Evolutionary conservation across 2,113 vertebrate species (phyloP), one percentile per base, ranked within the genome.

Genomic region (Hyla sarda): DNA sequence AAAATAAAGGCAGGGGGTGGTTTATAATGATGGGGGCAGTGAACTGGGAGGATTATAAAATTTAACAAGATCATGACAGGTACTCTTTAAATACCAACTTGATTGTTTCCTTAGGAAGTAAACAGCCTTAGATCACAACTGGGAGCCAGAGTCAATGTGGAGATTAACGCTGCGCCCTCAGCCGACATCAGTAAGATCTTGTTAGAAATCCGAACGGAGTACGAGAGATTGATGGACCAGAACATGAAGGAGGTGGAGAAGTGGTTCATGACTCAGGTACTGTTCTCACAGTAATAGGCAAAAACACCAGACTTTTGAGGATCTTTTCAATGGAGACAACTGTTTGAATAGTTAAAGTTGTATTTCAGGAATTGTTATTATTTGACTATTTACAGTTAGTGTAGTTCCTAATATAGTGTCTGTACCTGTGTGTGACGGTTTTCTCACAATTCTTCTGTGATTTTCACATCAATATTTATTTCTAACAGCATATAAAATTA

Each of bases 231-330:
- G 10, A 88, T 93, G 11, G 84, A 88, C 76, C 95, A 94, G 34
- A 94, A 91, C 88, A 92, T 74, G 4, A 91, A 83, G 79, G 96
- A 98, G 0, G 89, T 95, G 28, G 92, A 97, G 80, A 0, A 1
- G 41, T 97, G 96, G 96, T 96, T 95, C 91, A 88, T 93, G 37
- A 58, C 88, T 3, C 93, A 96, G 93, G 96, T 96, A 90, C 67
- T 71, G 65, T 67, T 13, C 25, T 65, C 23, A 10, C 5, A 54
- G 21, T 3, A 25, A 30, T 1, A 6, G 3, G 28, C 6, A 16
- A 32, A 67, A 32, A 30, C 62, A 21, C 16, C 23, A 9, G 16
- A 17, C 17, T 11, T 67, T 32, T 71, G 1, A 34, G 9, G 17
- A 21, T 23, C 32, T 23, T 34, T 16, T 34, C 5, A 6, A 19